These are phyloP conservation scores for Probosciger aterrimus DNA, from an alignment of 2,113 vertebrate genomes.

Conservation along the genomic window DNA sequence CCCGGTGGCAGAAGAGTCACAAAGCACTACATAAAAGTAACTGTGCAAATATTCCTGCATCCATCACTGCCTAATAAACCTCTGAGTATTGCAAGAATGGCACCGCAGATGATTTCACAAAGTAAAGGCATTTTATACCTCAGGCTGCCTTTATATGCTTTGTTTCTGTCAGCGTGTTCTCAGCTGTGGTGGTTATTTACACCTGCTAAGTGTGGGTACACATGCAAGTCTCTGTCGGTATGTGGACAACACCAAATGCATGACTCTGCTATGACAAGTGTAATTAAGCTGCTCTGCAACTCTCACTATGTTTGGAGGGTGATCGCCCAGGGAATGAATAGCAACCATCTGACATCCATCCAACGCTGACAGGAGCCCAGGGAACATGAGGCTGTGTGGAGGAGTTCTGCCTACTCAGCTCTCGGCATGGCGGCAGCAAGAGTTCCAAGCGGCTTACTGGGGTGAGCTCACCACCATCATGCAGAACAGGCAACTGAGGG, in stretches of 20 bases:
- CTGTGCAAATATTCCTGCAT: not conserved
- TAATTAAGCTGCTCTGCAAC: not conserved
- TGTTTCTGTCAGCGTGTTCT: not conserved
- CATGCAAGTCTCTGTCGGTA: not conserved
- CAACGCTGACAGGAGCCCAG: not conserved
- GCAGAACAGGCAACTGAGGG: not conserved
- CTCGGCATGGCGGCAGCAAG: not conserved
- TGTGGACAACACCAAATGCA: rapidly evolving
- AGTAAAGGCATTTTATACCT: not conserved
- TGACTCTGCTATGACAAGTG: rapidly evolving
- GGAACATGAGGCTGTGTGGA: not conserved
- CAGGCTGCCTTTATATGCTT: not conserved
- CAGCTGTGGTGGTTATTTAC: not conserved
- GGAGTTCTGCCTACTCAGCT: not conserved
- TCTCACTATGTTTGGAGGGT: not conserved
- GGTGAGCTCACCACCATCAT: not conserved
- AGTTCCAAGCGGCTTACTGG: not conserved
- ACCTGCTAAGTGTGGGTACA: not conserved
- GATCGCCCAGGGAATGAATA: not conserved
- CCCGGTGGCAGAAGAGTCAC: not conserved
- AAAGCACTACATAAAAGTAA: not conserved
- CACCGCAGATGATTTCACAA: not conserved
- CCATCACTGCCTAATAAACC: not conserved
- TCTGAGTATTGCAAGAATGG: not conserved
- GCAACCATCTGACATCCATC: not conserved